Evolutionary conservation across 2,797 vertebrate species (phyloP).

Genomic region (Micrastur ruficollis): DNA sequence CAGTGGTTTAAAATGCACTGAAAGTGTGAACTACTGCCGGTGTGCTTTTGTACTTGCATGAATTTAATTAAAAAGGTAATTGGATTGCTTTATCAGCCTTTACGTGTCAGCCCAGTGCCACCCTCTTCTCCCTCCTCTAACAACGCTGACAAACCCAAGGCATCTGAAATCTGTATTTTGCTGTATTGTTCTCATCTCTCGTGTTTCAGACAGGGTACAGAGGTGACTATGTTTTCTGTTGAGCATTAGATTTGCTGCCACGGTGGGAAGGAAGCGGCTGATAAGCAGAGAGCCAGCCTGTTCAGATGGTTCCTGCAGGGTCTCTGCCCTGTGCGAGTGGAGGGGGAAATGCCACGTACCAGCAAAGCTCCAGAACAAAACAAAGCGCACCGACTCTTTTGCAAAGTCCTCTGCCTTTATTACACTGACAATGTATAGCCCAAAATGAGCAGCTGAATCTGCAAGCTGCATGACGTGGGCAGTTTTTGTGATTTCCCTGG

Average conservation of each 20-base stretch:
- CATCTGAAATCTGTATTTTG: neutral
- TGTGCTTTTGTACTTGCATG: neutral
- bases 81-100: constrained; percentile 29
- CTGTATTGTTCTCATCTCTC: neutral
- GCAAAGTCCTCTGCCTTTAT: neutral
- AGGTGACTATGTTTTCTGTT: neutral
- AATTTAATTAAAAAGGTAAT: constrained; percentile 53
- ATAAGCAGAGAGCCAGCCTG: neutral
- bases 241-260: neutral
- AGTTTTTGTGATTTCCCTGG: neutral
- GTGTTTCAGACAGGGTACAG: neutral
- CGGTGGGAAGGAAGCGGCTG: neutral
- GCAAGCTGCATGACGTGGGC: neutral
- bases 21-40: neutral
- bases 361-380: neutral
- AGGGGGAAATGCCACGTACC: neutral
- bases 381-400: neutral
- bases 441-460: neutral
- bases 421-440: accelerated
- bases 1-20: neutral
- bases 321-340: neutral
- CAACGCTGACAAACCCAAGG: neutral
- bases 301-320: neutral
- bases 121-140: neutral
- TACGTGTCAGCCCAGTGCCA: neutral